phyloP scores from a whole-genome alignment of 2,113 vertebrate genomes.

The Nothoprocta pentlandii region DNA sequence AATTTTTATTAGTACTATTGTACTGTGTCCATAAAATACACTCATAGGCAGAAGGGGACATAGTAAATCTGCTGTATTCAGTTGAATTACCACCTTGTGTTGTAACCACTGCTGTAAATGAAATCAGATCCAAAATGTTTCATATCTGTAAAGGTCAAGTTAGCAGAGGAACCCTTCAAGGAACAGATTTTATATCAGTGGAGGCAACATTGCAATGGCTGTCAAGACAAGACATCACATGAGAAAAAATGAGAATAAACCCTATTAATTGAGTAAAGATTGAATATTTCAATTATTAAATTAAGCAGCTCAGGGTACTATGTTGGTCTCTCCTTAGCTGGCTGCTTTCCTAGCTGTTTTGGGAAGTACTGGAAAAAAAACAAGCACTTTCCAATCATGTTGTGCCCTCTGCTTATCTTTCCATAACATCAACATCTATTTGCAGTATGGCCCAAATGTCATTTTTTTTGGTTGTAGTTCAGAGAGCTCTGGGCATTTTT shows the following conservation, averaged over 20 bases:
- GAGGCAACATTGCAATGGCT: neutral
- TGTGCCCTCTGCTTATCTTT: neutral
- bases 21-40: slow-evolving; percentile 22
- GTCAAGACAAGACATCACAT: neutral
- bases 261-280: neutral
- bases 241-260: neutral
- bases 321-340: neutral
- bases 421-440: neutral
- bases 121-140: neutral
- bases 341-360: neutral
- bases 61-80: slow-evolving; percentile 45
- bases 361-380: neutral
- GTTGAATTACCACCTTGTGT: slow-evolving; percentile 38
- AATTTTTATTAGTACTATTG: slow-evolving; percentile 44
- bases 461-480: neutral
- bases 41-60: slow-evolving; percentile 23
- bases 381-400: neutral
- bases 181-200: neutral
- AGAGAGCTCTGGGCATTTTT: neutral
- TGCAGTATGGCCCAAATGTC: neutral
- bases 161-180: neutral
- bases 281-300: neutral
- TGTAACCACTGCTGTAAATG: neutral
- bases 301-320: neutral
- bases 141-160: slow-evolving; percentile 48